Evolutionary conservation across 2,113 vertebrate genomes (phyloP).

Genomic region (Calyptomena viridis): DNA sequence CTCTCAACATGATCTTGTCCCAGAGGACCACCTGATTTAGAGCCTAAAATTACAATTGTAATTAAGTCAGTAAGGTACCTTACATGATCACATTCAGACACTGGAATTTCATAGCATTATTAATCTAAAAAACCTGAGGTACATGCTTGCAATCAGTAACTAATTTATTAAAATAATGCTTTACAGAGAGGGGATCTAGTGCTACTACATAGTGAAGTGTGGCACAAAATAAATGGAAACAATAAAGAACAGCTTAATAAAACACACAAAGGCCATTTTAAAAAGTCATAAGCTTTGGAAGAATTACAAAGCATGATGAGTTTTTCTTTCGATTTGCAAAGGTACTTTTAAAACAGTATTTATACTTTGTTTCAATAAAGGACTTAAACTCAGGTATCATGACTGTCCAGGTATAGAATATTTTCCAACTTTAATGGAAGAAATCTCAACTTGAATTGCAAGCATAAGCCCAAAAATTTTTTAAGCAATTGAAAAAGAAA

Average conservation of each 20-base stretch:
- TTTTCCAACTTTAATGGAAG: neutral
- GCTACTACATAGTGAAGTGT: neutral
- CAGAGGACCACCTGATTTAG: constrained; percentile 97
- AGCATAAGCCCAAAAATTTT: neutral
- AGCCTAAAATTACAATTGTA: constrained; percentile 73
- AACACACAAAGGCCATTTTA: neutral
- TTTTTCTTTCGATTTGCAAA: neutral
- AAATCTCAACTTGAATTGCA: neutral
- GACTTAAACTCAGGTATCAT: neutral
- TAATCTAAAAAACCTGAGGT: neutral
- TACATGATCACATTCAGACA: neutral
- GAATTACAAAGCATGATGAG: neutral
- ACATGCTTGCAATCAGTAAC: neutral
- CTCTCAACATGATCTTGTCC: constrained; percentile 95
- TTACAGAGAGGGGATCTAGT: neutral
- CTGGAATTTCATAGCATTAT: neutral
- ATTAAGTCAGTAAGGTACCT: neutral
- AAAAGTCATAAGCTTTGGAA: neutral
- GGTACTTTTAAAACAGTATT: neutral
- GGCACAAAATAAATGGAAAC: neutral
- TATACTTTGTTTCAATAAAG: neutral
- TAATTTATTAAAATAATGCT: neutral
- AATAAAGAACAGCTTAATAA: neutral
- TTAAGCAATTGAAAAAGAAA: neutral
- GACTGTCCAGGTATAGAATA: neutral